phyloP scores from a whole-genome alignment of 1,140 invertebrate genomes.

The Lutraria rhynchaena region DNA sequence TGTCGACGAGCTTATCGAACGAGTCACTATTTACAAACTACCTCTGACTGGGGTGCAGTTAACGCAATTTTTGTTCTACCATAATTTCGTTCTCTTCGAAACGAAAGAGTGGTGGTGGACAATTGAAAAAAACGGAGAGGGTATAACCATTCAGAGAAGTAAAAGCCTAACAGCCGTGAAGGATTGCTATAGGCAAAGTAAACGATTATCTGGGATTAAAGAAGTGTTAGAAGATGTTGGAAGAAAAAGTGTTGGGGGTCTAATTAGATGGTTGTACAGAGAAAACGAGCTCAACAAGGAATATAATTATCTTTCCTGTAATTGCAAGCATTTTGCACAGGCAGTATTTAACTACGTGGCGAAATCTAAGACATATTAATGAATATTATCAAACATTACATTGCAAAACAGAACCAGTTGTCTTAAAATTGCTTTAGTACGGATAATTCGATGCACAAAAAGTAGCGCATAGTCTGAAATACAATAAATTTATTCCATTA shows the following conservation, averaged over 20 bases:
- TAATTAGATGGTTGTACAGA: not conserved
- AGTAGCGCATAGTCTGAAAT: too few species aligned
- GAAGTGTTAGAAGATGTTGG: not conserved
- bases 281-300: slow-evolving; percentile 1
- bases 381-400: too few species aligned
- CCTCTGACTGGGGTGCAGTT: not conserved
- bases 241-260: not conserved
- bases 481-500: too few species aligned
- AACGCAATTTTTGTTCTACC: not conserved
- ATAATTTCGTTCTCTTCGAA: slow-evolving; percentile 31
- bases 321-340: slow-evolving; percentile 25
- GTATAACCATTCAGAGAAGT: slow-evolving; percentile 38
- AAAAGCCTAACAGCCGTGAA: not conserved
- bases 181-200: not conserved
- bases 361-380: too few species aligned
- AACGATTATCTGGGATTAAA: not conserved
- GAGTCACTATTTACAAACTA: not conserved
- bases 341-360: slow-evolving; percentile 13
- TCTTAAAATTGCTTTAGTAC: too few species aligned
- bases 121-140: slow-evolving; percentile 25
- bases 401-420: too few species aligned
- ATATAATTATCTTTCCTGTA: not conserved
- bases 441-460: too few species aligned
- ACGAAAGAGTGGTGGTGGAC: slow-evolving; percentile 46
- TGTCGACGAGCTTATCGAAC: not conserved